Evolutionary conservation across 2,888 invertebrate genomes (phyloP).

Genomic region (Oscheius sp.): DNA sequence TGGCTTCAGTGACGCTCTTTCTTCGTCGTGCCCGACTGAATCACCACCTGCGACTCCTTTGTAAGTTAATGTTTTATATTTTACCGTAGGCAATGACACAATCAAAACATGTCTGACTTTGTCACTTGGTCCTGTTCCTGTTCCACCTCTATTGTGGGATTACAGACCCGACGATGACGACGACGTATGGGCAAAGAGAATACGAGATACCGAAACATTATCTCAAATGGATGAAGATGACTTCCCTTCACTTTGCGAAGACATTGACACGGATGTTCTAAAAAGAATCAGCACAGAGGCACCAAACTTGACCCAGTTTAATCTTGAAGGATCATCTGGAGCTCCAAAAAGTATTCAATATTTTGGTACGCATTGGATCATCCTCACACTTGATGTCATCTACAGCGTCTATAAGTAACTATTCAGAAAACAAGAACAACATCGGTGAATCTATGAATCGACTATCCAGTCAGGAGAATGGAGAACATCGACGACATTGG

Average conservation of each 20-base stretch:
- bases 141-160: conserved; percentile 13
- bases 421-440: too few species aligned
- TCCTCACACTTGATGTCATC: not conserved
- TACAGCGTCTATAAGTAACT: conserved; percentile 12
- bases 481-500: not conserved
- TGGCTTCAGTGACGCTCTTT: not conserved
- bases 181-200: conserved; percentile 21
- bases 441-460: not conserved
- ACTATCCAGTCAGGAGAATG: not conserved
- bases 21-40: not conserved
- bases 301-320: too few species aligned
- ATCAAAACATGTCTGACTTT: not conserved
- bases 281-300: too few species aligned
- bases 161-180: conserved; percentile 14
- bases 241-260: conserved; percentile 37
- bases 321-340: too few species aligned
- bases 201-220: conserved; percentile 4
- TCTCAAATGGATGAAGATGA: conserved; percentile 36
- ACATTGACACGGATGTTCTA: conserved; percentile 42
- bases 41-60: conserved; percentile 1
- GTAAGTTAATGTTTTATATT: not conserved
- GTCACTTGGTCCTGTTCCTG: not conserved
- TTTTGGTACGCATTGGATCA: conserved; percentile 19
- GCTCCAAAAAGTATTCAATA: too few species aligned
- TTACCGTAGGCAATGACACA: not conserved